Conservation (phyloP, 1,140 invertebrate species). For the Adoxophyes honmai region DNA sequence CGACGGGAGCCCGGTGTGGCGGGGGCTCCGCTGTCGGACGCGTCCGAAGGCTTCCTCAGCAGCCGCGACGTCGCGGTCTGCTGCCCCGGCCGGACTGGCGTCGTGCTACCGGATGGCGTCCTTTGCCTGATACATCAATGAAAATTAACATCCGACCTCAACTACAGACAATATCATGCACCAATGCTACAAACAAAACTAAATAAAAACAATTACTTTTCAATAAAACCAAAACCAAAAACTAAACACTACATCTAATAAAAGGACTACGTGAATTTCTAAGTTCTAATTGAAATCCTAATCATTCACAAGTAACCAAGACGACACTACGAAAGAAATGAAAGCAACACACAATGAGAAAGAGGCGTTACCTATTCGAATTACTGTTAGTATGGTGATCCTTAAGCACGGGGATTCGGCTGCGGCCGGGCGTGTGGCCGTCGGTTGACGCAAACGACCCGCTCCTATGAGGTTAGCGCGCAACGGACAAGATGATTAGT, state of each 20-base stretch:
- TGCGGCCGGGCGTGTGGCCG: conserved; percentile 64
- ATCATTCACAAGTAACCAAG: conserved; percentile 16
- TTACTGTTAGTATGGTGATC: conserved; percentile 69
- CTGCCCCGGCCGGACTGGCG: conserved; percentile 80
- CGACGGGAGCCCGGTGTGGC: conserved; percentile 60
- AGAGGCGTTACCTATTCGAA: conserved; percentile 64
- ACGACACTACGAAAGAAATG: conserved; percentile 19
- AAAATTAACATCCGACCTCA: conserved; percentile 19
- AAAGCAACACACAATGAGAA: conserved; percentile 24
- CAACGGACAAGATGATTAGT: conserved; percentile 50
- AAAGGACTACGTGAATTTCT: not conserved
- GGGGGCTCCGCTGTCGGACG: conserved; percentile 76
- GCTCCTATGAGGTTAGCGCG: conserved; percentile 71
- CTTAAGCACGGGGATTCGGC: conserved; percentile 70
- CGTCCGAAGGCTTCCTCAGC: conserved; percentile 82
- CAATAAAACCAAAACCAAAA: conserved; percentile 26
- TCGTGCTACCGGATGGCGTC: conserved; percentile 84
- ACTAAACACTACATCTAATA: conserved; percentile 6
- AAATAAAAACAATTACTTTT: conserved; percentile 24
- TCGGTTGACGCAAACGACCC: conserved; percentile 70
- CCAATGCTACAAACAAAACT: conserved; percentile 29
- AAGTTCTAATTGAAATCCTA: conserved; percentile 6
- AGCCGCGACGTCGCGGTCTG: conserved; percentile 80
- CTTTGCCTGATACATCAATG: conserved; percentile 76
- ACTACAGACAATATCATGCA: conserved; percentile 20